Percentiles rank a stretch among this genome's conserved stretches.
Evolutionary conservation across 2,888 invertebrate species (phyloP).

Genomic region (Orthosia incerta): DNA sequence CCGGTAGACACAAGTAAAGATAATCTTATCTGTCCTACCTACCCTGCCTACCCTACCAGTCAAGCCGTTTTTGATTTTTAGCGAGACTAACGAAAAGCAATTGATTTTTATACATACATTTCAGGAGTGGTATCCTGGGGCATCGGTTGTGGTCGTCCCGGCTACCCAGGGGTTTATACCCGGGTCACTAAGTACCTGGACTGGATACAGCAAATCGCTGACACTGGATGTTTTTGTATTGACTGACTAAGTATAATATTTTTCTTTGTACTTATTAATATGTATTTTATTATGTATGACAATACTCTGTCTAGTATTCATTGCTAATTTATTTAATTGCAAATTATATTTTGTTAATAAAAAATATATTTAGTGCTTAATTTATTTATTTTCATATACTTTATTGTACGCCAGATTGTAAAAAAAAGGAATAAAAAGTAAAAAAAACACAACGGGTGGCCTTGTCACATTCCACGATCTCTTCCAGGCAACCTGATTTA

Average conservation of each 20-base stretch:
- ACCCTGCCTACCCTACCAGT: no score
- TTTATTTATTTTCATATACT: no score
- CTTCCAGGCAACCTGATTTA: no score
- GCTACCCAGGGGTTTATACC: slow-evolving; percentile 96
- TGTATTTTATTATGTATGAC: neutral
- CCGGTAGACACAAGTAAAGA: no score
- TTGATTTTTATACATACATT: no score
- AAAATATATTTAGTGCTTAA: neutral
- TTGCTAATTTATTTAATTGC: neutral
- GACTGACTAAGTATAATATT: slow-evolving; percentile 9
- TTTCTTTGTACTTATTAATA: neutral
- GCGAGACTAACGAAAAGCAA: no score
- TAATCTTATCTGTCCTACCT: no score
- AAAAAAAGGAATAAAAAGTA: no score
- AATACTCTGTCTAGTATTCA: neutral
- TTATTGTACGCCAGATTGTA: no score
- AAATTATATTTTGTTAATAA: neutral
- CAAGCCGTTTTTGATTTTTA: no score
- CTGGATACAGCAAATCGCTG: slow-evolving; percentile 95
- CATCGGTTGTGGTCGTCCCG: slow-evolving; percentile 95
- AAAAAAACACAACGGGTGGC: no score
- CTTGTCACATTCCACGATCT: no score
- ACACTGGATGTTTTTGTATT: slow-evolving; percentile 92
- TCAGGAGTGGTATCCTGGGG: slow-evolving; percentile 96
- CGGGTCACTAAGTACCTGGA: slow-evolving; percentile 95